These are phyloP conservation scores for Tetramorium alpestre DNA, from an alignment of 1,140 invertebrate genomes.

Conservation along the genomic window DNA sequence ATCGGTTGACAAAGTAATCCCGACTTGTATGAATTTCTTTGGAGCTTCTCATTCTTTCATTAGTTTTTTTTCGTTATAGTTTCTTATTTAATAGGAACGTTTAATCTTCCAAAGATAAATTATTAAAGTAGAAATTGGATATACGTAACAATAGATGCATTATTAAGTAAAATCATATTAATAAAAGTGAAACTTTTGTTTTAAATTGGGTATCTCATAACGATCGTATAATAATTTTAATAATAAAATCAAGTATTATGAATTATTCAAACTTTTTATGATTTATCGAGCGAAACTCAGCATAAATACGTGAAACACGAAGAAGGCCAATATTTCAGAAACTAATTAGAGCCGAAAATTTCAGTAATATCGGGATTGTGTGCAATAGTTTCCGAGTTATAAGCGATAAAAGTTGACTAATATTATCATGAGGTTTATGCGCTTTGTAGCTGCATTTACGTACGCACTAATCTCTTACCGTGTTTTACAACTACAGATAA, in stretches of 20 bases:
- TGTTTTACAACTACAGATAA: neutral
- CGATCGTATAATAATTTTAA: neutral
- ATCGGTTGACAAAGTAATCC: conserved; percentile 35
- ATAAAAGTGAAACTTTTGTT: neutral
- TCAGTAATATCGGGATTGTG: neutral
- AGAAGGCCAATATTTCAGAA: neutral
- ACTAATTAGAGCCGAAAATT: neutral
- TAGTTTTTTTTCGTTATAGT: neutral
- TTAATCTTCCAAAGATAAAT: neutral
- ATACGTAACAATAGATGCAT: neutral
- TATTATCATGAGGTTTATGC: neutral
- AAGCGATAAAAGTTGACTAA: neutral
- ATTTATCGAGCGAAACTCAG: neutral
- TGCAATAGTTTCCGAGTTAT: neutral
- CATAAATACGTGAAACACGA: neutral
- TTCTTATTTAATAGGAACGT: neutral
- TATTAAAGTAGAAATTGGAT: neutral
- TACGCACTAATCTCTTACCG: neutral
- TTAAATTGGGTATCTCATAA: neutral
- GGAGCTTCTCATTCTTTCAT: neutral
- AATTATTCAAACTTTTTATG: neutral
- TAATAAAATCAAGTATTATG: neutral
- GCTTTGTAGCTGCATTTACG: neutral
- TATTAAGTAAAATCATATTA: neutral
- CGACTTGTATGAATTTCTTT: neutral